A percentile compares a stretch with the other conserved stretches of the same genome.
Evolutionary conservation across 2,797 vertebrate species (phyloP).

Genomic region (Diceros bicornis): DNA sequence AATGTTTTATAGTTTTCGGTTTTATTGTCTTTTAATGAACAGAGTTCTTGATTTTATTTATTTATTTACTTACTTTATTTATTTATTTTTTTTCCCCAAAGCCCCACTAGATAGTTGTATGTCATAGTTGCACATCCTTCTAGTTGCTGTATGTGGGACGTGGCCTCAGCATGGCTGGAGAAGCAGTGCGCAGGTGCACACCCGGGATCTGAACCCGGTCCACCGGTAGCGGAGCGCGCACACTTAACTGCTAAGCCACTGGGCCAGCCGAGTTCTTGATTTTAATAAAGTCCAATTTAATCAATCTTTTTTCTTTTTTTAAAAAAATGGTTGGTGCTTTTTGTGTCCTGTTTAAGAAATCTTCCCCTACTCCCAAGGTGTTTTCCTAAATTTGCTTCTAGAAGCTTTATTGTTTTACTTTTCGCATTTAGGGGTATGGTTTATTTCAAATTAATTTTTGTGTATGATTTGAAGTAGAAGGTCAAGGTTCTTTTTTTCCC

Average conservation of each 20-base stretch:
- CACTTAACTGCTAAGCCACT: no score
- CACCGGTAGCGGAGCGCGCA: no score
- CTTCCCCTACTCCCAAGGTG: background rate
- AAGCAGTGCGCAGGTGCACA: no score
- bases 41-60: background rate
- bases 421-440: background rate
- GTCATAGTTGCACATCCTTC: no score
- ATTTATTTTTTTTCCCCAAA: no score
- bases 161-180: no score
- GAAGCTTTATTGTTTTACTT: constrained; percentile 8
- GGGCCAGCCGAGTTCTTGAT: background rate
- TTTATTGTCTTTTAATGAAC: background rate
- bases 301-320: background rate
- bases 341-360: constrained; percentile 17
- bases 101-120: no score
- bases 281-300: background rate
- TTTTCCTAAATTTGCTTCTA: background rate
- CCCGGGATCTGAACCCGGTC: no score
- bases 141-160: no score
- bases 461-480: background rate
- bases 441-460: constrained; percentile 25
- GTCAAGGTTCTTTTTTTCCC: background rate
- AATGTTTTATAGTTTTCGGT: no score
- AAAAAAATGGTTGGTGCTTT: background rate
- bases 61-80: no score